Percentiles rank a stretch among this genome's conserved stretches.
phyloP scores from a whole-genome alignment of 2,888 invertebrate species.

The Ypsolopha sequella region DNA sequence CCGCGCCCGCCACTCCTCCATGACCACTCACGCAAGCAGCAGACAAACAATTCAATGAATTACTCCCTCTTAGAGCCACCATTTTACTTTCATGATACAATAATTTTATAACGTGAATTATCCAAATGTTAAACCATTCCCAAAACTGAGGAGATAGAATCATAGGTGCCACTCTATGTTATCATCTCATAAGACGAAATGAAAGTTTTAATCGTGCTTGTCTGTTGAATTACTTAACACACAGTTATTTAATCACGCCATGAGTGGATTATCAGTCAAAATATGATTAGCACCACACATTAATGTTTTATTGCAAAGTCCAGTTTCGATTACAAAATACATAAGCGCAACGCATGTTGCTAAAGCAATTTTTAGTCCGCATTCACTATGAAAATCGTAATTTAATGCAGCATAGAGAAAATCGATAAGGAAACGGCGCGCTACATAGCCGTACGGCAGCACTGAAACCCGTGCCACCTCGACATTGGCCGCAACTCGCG shows the following conservation, averaged over 20 bases:
- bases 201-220: background rate
- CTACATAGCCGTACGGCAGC: conserved; percentile 42
- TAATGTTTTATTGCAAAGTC: conserved; percentile 1
- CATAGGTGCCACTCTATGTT: conserved; percentile 24
- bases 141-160: conserved; percentile 53
- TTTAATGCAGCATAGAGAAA: conserved; percentile 67
- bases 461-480: conserved; percentile 35
- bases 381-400: conserved; percentile 55
- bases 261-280: background rate
- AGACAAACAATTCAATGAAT: conserved; percentile 40
- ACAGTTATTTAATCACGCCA: background rate
- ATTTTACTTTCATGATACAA: conserved; percentile 65
- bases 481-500: conserved; percentile 31
- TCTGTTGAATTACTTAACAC: background rate
- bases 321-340: conserved; percentile 23
- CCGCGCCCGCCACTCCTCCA: background rate
- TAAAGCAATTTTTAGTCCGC: conserved; percentile 41
- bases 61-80: conserved; percentile 56
- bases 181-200: background rate
- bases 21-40: conserved; percentile 31
- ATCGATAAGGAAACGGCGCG: conserved; percentile 65
- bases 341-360: conserved; percentile 34
- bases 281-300: background rate
- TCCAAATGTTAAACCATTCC: conserved; percentile 66
- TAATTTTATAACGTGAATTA: conserved; percentile 55